phyloP scores from a whole-genome alignment of 2,888 invertebrate genomes.

The Napeogenes sylphis region DNA sequence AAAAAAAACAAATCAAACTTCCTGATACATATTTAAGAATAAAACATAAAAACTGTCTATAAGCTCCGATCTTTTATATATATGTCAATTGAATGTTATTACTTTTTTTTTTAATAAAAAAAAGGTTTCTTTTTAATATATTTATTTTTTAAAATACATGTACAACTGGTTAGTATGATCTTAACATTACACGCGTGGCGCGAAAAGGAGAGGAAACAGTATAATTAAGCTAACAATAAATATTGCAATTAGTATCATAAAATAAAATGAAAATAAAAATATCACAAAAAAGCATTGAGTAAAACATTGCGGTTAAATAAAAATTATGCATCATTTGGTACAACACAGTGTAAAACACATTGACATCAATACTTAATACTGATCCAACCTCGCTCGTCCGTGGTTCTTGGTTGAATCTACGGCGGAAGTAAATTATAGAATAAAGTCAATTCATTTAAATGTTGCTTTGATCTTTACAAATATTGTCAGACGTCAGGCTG shows the following conservation, averaged over 20 bases:
- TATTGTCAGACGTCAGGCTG: too few relatives aligned
- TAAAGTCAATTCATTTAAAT: too few relatives aligned
- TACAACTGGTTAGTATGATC: conserved; percentile 47
- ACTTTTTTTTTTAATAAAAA: conserved; percentile 9
- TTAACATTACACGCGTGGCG: conserved; percentile 20
- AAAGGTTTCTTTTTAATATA: conserved; percentile 15
- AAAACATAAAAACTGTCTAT: too few relatives aligned
- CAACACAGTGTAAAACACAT: not conserved
- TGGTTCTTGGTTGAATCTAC: not conserved
- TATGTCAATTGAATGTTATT: too few relatives aligned
- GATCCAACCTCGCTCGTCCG: not conserved
- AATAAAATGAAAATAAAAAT: conserved; percentile 20
- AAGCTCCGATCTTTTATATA: too few relatives aligned
- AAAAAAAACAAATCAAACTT: too few relatives aligned
- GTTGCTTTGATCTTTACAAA: too few relatives aligned
- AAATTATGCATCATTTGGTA: conserved; percentile 27
- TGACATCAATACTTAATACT: not conserved
- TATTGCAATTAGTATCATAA: conserved; percentile 27
- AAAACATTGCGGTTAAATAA: conserved; percentile 21
- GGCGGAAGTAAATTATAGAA: not conserved
- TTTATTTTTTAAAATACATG: conserved; percentile 47
- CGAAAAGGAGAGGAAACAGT: conserved; percentile 23
- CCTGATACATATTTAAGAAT: too few relatives aligned
- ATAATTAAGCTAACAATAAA: conserved; percentile 32
- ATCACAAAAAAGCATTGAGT: conserved; percentile 33